Evolutionary conservation across 2,113 vertebrate species (phyloP).

Genomic region (Damaliscus lunatus): DNA sequence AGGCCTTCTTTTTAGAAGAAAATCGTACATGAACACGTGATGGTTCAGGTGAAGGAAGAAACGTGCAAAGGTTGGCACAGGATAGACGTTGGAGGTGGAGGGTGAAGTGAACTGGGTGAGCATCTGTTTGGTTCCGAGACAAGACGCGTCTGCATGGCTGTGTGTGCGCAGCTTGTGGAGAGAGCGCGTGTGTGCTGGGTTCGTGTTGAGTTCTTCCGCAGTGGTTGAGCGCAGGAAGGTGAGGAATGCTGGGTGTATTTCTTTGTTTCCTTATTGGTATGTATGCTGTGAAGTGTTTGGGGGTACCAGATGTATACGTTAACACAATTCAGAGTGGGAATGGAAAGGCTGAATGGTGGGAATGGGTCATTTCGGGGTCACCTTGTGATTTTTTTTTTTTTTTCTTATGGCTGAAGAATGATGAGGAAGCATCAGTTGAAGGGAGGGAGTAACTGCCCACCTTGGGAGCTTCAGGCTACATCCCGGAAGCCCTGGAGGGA

Average conservation of each 20-base stretch:
- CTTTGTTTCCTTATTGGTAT: not conserved
- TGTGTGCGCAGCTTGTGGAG: not conserved
- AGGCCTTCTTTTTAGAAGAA: not conserved
- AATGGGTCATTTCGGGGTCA: not conserved
- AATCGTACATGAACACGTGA: not conserved
- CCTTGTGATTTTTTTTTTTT: not conserved
- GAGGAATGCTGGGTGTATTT: not conserved
- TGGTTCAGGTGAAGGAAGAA: slow-evolving; percentile 40
- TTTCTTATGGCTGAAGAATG: not conserved
- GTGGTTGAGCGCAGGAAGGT: not conserved
- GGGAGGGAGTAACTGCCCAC: not conserved
- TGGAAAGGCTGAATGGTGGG: not conserved
- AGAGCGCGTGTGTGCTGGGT: not conserved
- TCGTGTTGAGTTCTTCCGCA: not conserved
- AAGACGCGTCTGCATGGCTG: fast-evolving
- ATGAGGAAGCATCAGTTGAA: not conserved
- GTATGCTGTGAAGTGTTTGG: not conserved
- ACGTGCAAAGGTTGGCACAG: not conserved
- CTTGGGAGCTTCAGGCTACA: not conserved
- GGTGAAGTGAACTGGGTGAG: not conserved
- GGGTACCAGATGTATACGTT: not conserved
- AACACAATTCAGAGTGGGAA: not conserved
- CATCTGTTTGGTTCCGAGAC: not conserved
- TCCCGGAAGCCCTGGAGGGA: not conserved
- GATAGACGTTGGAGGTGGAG: not conserved